Conservation (phyloP, 2,113 vertebrate genomes). For the Sinocyclocheilus rhinocerous region DNA sequence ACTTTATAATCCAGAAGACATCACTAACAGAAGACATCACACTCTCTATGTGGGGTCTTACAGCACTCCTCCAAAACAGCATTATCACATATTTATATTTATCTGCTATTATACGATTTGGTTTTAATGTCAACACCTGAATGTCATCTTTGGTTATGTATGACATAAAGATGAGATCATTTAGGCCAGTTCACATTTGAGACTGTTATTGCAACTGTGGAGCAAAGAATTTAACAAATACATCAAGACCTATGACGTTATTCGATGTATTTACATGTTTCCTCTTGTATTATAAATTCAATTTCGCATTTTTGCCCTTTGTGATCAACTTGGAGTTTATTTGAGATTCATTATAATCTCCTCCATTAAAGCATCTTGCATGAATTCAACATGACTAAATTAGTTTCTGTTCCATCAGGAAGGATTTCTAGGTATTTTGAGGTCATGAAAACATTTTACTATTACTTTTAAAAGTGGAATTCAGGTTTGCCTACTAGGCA, state of each 20-base stretch:
- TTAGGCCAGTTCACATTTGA: neutral
- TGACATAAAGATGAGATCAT: neutral
- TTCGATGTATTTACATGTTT: neutral
- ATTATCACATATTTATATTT: neutral
- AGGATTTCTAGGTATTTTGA: neutral
- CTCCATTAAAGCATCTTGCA: neutral
- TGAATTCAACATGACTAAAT: neutral
- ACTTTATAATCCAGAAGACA: neutral
- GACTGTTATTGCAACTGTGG: neutral
- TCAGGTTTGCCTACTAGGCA: neutral
- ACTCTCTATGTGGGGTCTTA: neutral
- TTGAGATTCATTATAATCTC: neutral
- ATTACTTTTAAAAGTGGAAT: neutral
- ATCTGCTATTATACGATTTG: neutral
- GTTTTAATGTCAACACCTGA: neutral
- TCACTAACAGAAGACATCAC: slow-evolving; percentile 9
- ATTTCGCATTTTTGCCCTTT: neutral
- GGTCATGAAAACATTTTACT: neutral
- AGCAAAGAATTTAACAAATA: neutral
- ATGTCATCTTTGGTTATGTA: neutral
- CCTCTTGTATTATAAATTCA: neutral
- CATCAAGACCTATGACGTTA: neutral
- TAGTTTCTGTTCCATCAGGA: neutral
- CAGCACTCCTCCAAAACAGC: neutral
- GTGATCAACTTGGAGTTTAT: neutral